Percentiles rank a stretch among this genome's conserved stretches.
phyloP scores from a whole-genome alignment of 2,888 invertebrate genomes.

The Acleris laterana region DNA sequence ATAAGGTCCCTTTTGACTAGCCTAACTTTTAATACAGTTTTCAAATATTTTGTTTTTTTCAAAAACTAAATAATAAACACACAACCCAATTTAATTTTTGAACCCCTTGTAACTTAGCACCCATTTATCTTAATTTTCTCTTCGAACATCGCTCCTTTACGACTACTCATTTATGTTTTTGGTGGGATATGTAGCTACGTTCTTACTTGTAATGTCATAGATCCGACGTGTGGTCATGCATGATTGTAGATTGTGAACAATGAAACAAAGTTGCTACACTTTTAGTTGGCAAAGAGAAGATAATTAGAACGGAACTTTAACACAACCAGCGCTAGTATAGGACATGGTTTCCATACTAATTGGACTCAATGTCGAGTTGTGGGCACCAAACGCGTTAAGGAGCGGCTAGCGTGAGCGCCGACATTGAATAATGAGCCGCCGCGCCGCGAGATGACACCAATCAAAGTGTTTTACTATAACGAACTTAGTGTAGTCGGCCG shows the following conservation, averaged over 20 bases:
- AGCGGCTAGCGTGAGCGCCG: constrained; percentile 68
- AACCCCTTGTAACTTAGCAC: no score
- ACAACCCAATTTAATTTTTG: no score
- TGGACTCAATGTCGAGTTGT: no score
- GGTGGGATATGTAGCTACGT: no score
- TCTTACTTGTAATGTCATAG: neutral
- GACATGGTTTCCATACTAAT: no score
- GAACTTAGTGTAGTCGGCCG: constrained; percentile 60
- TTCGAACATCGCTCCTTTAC: neutral
- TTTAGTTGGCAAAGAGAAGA: constrained; percentile 9
- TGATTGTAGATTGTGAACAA: neutral
- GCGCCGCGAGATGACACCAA: constrained; percentile 63
- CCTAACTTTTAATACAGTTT: no score
- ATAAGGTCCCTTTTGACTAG: no score
- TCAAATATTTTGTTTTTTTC: no score
- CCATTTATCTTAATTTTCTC: no score
- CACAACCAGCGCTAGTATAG: no score
- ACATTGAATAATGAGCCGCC: constrained; percentile 74
- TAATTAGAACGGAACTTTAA: constrained; percentile 47
- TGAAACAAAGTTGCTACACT: constrained; percentile 1
- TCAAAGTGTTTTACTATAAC: constrained; percentile 73
- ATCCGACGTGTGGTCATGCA: neutral
- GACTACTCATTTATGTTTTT: neutral
- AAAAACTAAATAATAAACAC: no score
- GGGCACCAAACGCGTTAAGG: constrained; percentile 43